These are phyloP conservation scores for Cataglyphis hispanica DNA, from an alignment of 1,140 invertebrate species.

Conservation along the genomic window DNA sequence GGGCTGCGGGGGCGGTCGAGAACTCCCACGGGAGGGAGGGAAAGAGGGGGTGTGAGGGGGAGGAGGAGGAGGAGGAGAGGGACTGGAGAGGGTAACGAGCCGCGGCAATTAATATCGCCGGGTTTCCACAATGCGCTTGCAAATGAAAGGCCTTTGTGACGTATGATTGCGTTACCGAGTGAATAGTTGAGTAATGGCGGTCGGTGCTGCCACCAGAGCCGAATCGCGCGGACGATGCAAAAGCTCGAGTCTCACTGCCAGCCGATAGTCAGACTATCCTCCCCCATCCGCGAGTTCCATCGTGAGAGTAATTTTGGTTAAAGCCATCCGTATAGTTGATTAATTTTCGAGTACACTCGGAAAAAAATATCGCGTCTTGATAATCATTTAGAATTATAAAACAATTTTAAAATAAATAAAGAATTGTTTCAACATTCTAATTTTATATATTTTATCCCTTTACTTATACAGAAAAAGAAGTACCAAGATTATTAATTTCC, in stretches of 20 bases:
- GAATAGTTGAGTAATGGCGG: conserved; percentile 87
- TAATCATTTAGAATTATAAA: background rate
- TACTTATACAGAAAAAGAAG: background rate
- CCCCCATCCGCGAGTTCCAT: conserved; percentile 12
- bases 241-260: conserved; percentile 75
- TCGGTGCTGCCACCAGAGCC: conserved; percentile 79
- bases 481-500: background rate
- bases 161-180: conserved; percentile 87
- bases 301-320: conserved; percentile 50
- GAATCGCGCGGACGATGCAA: conserved; percentile 81
- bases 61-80: conserved; percentile 61
- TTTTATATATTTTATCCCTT: background rate
- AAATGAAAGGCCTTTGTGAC: conserved; percentile 87
- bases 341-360: background rate
- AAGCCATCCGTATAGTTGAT: conserved; percentile 13
- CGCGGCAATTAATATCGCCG: conserved; percentile 86
- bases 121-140: conserved; percentile 87
- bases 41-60: background rate
- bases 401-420: background rate
- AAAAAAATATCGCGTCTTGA: background rate
- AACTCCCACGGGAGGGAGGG: conserved; percentile 65
- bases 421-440: background rate
- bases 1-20: conserved; percentile 66
- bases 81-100: conserved; percentile 84
- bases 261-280: conserved; percentile 73